Conservation (phyloP, 1,140 invertebrate species). For the Panagrolaimus sp. region DNA sequence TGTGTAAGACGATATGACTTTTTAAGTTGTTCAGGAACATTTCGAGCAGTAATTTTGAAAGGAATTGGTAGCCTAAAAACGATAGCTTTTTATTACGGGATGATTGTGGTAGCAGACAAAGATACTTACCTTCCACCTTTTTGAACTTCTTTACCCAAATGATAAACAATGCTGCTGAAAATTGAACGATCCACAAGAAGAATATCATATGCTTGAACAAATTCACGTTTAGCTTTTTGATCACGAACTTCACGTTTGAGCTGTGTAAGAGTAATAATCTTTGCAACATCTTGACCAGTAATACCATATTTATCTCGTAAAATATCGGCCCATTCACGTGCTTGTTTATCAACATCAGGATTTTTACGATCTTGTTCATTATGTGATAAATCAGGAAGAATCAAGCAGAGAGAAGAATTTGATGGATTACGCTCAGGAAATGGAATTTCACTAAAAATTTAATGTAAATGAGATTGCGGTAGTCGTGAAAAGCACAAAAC, state of each 20-base stretch:
- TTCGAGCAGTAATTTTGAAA: slow-evolving; percentile 8
- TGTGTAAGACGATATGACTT: not conserved
- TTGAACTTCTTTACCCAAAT: slow-evolving; percentile 13
- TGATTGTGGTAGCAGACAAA: not conserved
- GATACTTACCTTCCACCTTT: slow-evolving; percentile 15
- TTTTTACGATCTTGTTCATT: slow-evolving; percentile 26
- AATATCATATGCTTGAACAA: slow-evolving; percentile 32
- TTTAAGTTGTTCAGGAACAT: slow-evolving; percentile 16
- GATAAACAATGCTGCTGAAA: slow-evolving; percentile 9
- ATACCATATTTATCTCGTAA: slow-evolving; percentile 33
- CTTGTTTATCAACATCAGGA: slow-evolving; percentile 43
- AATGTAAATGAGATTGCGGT: not conserved
- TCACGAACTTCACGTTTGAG: slow-evolving; percentile 33
- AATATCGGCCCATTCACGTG: slow-evolving; percentile 32
- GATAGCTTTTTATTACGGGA: no score
- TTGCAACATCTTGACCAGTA: slow-evolving; percentile 31
- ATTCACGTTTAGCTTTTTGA: slow-evolving; percentile 26
- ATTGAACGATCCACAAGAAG: slow-evolving; percentile 14
- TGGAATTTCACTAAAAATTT: slow-evolving; percentile 33
- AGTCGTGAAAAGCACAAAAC: slow-evolving; percentile 13
- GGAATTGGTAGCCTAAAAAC: not conserved
- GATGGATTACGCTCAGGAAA: slow-evolving; percentile 27
- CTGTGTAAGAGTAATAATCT: slow-evolving; percentile 38
- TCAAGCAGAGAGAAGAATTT: slow-evolving; percentile 40
- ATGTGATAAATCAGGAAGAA: slow-evolving; percentile 37